phyloP scores from a whole-genome alignment of 2,888 invertebrate genomes.

The Spilosoma lubricipeda region DNA sequence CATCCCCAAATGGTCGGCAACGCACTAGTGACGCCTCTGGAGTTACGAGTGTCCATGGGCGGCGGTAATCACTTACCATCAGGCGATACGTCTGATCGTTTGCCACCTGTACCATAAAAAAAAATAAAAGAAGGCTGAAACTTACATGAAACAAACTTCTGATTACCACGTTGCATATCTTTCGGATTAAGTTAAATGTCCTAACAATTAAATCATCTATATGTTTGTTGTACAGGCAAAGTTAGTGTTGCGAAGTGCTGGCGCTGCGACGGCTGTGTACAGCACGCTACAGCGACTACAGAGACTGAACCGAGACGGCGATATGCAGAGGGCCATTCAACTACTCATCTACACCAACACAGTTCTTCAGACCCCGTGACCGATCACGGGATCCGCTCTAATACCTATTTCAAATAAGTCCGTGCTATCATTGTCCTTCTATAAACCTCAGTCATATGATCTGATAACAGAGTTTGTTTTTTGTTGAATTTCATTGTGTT shows the following conservation, averaged over 20 bases:
- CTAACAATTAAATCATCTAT: neutral
- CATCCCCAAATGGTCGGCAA: too few species aligned
- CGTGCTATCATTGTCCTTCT: neutral
- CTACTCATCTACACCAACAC: conserved; percentile 75
- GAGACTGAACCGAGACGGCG: conserved; percentile 51
- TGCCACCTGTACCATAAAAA: too few species aligned
- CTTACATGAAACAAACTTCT: neutral
- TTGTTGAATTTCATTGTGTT: conserved; percentile 31
- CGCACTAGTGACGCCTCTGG: too few species aligned
- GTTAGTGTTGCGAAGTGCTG: conserved; percentile 74
- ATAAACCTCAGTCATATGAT: conserved; percentile 33
- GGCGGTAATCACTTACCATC: too few species aligned
- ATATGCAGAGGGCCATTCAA: conserved; percentile 66
- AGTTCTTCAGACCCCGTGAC: conserved; percentile 64
- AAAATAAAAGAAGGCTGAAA: too few species aligned
- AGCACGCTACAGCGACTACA: conserved; percentile 66
- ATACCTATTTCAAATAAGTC: conserved; percentile 10
- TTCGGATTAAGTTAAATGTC: neutral
- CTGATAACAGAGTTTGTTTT: conserved; percentile 30
- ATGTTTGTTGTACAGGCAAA: conserved; percentile 66
- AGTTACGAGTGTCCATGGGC: too few species aligned
- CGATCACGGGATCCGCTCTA: neutral
- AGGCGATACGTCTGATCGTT: too few species aligned
- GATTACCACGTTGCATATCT: neutral
- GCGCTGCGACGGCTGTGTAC: conserved; percentile 69